A percentile compares a stretch with the other conserved stretches of the same genome.
These are phyloP conservation scores for Hypanus sabinus DNA, from an alignment of 2,113 vertebrate genomes.

Conservation along the genomic window DNA sequence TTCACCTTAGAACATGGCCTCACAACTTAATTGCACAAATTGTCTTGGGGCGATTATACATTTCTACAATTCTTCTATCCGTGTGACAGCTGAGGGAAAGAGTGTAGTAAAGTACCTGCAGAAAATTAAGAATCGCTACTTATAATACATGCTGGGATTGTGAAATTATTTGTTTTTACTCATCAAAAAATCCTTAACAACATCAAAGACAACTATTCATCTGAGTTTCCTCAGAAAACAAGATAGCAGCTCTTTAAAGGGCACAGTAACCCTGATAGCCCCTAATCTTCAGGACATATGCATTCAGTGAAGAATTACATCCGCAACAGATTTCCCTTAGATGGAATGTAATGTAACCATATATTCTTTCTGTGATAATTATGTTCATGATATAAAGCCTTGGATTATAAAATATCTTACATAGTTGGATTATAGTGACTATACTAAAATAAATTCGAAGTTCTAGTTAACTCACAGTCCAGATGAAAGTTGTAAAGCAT, in stretches of 20 bases:
- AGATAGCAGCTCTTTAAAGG: neutral
- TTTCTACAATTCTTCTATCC: neutral
- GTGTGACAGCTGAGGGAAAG: neutral
- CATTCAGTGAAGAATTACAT: neutral
- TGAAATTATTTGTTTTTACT: neutral
- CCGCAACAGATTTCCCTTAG: neutral
- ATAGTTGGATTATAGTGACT: neutral
- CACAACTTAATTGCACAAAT: neutral
- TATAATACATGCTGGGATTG: neutral
- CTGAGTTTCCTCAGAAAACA: neutral
- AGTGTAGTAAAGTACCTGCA: neutral
- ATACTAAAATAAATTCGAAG: neutral
- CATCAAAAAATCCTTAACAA: neutral
- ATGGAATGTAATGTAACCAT: neutral
- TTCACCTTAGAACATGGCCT: neutral
- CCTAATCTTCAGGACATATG: neutral
- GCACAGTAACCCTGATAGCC: neutral
- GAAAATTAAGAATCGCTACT: neutral
- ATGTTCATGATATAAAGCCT: neutral
- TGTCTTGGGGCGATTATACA: neutral
- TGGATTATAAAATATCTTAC: neutral
- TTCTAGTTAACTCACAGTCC: neutral
- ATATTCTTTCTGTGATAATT: neutral
- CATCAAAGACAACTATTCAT: conserved; percentile 11
- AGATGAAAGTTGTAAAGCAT: neutral